A percentile compares a stretch with the other conserved stretches of the same genome.
Conservation (phyloP, 2,888 invertebrate genomes). For the Drosophila barbarae region DNA sequence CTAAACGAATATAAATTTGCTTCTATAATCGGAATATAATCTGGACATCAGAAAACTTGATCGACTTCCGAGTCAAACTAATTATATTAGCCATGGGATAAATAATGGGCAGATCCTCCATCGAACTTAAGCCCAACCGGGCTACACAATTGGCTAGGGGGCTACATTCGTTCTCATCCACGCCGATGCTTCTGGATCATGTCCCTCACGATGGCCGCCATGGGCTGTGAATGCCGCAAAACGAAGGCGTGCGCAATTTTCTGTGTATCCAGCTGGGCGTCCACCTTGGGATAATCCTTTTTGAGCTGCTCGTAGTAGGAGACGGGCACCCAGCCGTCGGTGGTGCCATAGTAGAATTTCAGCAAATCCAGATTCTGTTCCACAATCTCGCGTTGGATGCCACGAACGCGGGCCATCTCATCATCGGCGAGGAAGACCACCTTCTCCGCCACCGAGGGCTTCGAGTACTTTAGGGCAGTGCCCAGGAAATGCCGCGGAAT, state of each 20-base stretch:
- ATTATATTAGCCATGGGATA: neutral
- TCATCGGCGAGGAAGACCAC: slow-evolving; percentile 87
- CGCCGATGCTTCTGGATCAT: slow-evolving; percentile 74
- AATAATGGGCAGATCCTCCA: neutral
- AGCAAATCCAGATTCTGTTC: slow-evolving; percentile 83
- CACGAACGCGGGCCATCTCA: slow-evolving; percentile 88
- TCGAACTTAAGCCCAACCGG: neutral
- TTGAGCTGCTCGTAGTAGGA: slow-evolving; percentile 85
- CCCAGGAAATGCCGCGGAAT: slow-evolving; percentile 81
- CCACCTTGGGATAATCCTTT: slow-evolving; percentile 82
- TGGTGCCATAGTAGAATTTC: slow-evolving; percentile 88
- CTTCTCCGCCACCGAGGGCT: slow-evolving; percentile 83
- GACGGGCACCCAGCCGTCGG: slow-evolving; percentile 91
- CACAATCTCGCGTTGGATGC: slow-evolving; percentile 84
- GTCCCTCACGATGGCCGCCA: slow-evolving; percentile 80
- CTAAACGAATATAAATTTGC: neutral
- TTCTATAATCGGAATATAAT: neutral
- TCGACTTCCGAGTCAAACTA: neutral
- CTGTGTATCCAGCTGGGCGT: slow-evolving; percentile 83
- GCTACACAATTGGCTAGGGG: slow-evolving; percentile 3
- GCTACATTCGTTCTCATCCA: slow-evolving; percentile 1
- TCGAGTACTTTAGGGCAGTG: slow-evolving; percentile 82
- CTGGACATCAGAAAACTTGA: neutral
- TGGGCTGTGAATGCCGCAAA: slow-evolving; percentile 82
- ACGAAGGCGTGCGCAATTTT: slow-evolving; percentile 90